Conservation (phyloP, 2,113 vertebrate genomes). For the Chauna torquata region DNA sequence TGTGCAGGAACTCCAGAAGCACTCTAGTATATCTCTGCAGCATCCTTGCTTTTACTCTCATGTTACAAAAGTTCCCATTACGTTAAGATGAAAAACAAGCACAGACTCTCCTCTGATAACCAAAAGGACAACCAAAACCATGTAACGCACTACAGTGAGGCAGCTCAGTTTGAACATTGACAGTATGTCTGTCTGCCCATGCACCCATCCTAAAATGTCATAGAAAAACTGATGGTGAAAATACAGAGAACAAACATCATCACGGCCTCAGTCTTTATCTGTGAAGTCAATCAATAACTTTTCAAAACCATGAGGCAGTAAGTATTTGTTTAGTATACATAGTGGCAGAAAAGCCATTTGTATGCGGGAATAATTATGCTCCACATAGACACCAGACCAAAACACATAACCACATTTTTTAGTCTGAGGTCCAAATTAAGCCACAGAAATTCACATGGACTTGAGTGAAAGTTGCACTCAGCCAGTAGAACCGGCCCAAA, state of each 20-base stretch:
- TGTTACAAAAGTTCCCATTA: not conserved
- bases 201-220: not conserved
- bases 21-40: not conserved
- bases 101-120: not conserved
- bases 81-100: fast-evolving
- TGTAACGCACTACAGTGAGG: not conserved
- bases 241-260: not conserved
- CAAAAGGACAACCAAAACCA: not conserved
- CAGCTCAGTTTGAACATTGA: not conserved
- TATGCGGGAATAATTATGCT: not conserved
- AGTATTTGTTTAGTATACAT: not conserved
- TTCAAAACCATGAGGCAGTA: not conserved
- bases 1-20: not conserved
- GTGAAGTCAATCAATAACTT: not conserved
- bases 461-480: not conserved
- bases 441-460: not conserved
- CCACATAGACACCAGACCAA: not conserved
- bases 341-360: not conserved
- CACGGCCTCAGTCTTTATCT: not conserved
- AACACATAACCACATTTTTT: not conserved
- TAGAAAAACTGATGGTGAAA: not conserved
- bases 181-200: not conserved
- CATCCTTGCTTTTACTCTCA: not conserved
- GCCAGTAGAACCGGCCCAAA: not conserved
- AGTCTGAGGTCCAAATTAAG: not conserved